Evolutionary conservation across 1,140 invertebrate genomes (phyloP).

Genomic region (Cyclargus thomasi): DNA sequence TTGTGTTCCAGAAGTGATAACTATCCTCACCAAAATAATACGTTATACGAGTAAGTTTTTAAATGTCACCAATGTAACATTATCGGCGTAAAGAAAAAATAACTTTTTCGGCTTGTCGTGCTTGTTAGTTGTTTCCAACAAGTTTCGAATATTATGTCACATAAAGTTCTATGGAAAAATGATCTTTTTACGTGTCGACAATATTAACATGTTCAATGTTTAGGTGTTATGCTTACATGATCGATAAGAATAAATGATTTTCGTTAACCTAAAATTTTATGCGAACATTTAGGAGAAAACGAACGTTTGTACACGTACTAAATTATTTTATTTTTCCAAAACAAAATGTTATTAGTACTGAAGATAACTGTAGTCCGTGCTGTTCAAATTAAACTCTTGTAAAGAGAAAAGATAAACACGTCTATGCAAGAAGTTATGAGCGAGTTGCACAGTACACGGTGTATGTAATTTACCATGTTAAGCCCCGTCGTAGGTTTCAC

Average conservation of each 20-base stretch:
- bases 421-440: neutral
- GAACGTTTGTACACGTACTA: too few relatives aligned
- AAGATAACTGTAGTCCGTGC: neutral
- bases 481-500: conserved; percentile 27
- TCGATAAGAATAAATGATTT: too few relatives aligned
- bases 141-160: neutral
- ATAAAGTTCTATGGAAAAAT: neutral
- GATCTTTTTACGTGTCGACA: too few relatives aligned
- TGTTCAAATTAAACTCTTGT: neutral
- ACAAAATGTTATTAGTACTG: neutral
- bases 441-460: conserved; percentile 6
- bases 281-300: neutral
- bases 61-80: neutral
- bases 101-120: neutral
- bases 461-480: conserved; percentile 23
- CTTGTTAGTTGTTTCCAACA: neutral
- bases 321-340: conserved; percentile 3
- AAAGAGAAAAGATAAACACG: conserved; percentile 8
- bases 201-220: too few relatives aligned
- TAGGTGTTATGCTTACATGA: too few relatives aligned
- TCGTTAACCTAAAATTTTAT: too few relatives aligned
- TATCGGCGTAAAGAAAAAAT: neutral
- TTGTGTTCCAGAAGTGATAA: too few relatives aligned
- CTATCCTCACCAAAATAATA: too few relatives aligned
- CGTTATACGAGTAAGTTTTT: neutral